Percentiles rank a stretch among this genome's conserved stretches.
phyloP scores from a whole-genome alignment of 2,888 invertebrate species.

The Lasioglossum calceatum region DNA sequence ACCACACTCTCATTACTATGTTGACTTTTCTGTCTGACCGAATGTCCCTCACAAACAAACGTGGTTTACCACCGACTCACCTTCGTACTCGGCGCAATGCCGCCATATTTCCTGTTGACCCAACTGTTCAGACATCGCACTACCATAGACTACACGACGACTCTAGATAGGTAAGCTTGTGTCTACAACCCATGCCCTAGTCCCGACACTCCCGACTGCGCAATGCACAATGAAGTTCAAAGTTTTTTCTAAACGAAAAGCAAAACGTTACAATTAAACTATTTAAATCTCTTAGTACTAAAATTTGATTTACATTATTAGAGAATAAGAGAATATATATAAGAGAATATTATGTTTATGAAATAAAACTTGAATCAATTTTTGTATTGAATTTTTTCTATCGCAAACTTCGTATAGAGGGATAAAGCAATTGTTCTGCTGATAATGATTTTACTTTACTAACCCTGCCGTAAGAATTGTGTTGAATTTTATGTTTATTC shows the following conservation, averaged over 20 bases:
- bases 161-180: not conserved
- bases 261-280: not conserved
- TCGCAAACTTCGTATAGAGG: not conserved
- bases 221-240: not conserved
- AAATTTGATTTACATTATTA: not conserved
- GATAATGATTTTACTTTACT: not conserved
- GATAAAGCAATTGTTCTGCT: not conserved
- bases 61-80: conserved; percentile 57
- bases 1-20: conserved; percentile 54
- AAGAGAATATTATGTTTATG: not conserved
- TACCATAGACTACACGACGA: not conserved
- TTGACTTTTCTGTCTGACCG: conserved; percentile 23
- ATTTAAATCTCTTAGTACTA: not conserved
- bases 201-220: not conserved
- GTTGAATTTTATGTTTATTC: too few species aligned
- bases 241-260: not conserved
- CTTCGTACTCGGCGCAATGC: conserved; percentile 72
- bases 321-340: too few species aligned
- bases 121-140: conserved; percentile 40
- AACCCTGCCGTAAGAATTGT: not conserved
- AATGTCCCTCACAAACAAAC: conserved; percentile 39
- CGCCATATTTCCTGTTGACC: conserved; percentile 78
- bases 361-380: too few species aligned
- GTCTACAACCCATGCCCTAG: too few species aligned
- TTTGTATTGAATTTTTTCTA: not conserved